phyloP scores from a whole-genome alignment of 1,140 invertebrate species.

The Drosophila virilis region DNA sequence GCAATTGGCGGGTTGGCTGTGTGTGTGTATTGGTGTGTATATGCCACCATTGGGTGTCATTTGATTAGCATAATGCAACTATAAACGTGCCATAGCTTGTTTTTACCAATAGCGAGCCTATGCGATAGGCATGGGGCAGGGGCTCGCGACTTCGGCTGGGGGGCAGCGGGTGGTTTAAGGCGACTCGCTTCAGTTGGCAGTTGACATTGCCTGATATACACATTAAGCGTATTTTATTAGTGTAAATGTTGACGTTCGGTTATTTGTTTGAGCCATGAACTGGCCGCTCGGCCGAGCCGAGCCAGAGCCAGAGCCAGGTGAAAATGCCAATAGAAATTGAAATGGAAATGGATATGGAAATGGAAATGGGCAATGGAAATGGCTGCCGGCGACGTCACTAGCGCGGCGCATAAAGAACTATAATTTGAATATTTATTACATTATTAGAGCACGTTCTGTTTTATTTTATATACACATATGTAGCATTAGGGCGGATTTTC shows the following conservation, averaged over 20 bases:
- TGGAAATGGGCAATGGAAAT: constrained; percentile 28
- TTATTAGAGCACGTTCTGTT: constrained; percentile 57
- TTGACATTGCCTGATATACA: constrained; percentile 64
- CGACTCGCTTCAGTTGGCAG: constrained; percentile 49
- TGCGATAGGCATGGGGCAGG: not conserved
- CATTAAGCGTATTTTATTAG: constrained; percentile 72
- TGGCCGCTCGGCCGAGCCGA: constrained; percentile 9
- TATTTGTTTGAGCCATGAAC: constrained; percentile 58
- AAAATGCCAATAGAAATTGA: constrained; percentile 21
- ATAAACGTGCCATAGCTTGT: constrained; percentile 77
- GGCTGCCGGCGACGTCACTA: not conserved
- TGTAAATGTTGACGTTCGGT: constrained; percentile 75
- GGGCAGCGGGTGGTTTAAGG: not conserved
- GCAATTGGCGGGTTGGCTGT: constrained; percentile 23
- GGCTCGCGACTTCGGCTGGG: not conserved
- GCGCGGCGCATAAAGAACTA: constrained; percentile 38
- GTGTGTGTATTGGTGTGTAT: constrained; percentile 24
- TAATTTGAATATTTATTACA: constrained; percentile 83
- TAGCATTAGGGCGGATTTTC: constrained; percentile 45
- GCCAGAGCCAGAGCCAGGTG: constrained; percentile 11
- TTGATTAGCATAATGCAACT: constrained; percentile 82
- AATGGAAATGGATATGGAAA: constrained; percentile 24
- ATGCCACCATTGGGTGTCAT: constrained; percentile 80
- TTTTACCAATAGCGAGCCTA: constrained; percentile 50
- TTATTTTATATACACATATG: constrained; percentile 24